phyloP scores from a whole-genome alignment of 2,888 invertebrate species.

The Calephelis perditalis region DNA sequence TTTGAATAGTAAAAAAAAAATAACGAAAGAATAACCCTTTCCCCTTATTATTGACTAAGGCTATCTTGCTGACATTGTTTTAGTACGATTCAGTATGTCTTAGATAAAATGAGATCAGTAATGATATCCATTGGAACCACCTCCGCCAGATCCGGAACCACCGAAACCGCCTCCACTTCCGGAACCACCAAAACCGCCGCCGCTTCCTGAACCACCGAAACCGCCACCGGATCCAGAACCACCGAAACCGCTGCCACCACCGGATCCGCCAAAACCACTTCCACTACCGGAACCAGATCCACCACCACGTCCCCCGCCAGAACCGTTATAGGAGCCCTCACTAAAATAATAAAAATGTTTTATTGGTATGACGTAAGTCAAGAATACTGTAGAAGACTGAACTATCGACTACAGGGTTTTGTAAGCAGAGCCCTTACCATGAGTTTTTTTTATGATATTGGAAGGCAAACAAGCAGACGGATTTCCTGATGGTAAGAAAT shows the following conservation, averaged over 20 bases:
- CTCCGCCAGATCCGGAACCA: slow-evolving; percentile 34
- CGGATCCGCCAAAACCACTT: slow-evolving; percentile 32
- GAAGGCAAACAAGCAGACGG: too few species aligned
- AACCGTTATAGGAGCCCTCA: slow-evolving; percentile 59
- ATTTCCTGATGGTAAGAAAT: too few species aligned
- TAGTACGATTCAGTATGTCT: slow-evolving; percentile 36
- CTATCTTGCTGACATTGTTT: slow-evolving; percentile 19
- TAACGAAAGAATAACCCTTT: too few species aligned
- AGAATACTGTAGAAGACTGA: too few species aligned
- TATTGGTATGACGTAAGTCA: slow-evolving; percentile 29
- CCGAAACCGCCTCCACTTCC: slow-evolving; percentile 26
- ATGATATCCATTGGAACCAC: slow-evolving; percentile 53
- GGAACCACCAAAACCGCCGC: slow-evolving; percentile 5
- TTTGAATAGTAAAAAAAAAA: too few species aligned
- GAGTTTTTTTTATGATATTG: too few species aligned
- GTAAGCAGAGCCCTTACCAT: too few species aligned
- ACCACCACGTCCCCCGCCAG: slow-evolving; percentile 22
- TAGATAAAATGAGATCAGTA: slow-evolving; percentile 55
- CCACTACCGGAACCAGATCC: slow-evolving; percentile 30
- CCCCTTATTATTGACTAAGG: slow-evolving; percentile 5
- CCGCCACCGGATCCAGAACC: slow-evolving; percentile 24
- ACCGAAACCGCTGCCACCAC: slow-evolving; percentile 31
- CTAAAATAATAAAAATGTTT: slow-evolving; percentile 35
- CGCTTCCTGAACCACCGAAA: slow-evolving; percentile 19
- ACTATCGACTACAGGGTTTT: too few species aligned